Evolutionary conservation across 2,888 invertebrate genomes (phyloP).

Genomic region (Ophioninae sp.): DNA sequence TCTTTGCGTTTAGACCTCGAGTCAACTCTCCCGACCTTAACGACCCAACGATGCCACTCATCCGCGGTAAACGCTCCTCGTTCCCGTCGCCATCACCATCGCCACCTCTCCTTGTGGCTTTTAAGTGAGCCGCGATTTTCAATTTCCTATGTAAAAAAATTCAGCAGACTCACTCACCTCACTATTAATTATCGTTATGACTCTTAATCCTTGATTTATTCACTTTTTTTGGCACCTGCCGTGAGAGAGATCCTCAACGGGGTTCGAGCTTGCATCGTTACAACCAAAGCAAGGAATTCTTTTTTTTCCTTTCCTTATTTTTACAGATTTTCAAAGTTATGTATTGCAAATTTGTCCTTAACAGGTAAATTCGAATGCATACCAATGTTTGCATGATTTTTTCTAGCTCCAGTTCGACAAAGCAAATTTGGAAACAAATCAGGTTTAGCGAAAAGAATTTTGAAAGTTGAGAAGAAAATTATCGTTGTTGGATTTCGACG

Average conservation of each 20-base stretch:
- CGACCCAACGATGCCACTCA: constrained; percentile 58
- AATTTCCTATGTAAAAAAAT: constrained; percentile 40
- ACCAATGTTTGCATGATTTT: too few relatives aligned
- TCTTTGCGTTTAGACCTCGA: constrained; percentile 55
- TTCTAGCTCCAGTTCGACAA: too few relatives aligned
- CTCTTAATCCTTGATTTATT: constrained; percentile 49
- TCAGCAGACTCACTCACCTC: constrained; percentile 17
- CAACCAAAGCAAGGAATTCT: too few relatives aligned
- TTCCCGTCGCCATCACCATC: constrained; percentile 9
- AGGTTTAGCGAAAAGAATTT: too few relatives aligned
- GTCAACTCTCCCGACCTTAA: constrained; percentile 58
- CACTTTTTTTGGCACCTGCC: background rate
- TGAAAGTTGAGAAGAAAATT: too few relatives aligned
- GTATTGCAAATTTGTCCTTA: too few relatives aligned
- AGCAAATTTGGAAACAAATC: too few relatives aligned
- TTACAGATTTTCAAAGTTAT: too few relatives aligned
- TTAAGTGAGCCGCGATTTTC: constrained; percentile 28
- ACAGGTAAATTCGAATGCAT: too few relatives aligned
- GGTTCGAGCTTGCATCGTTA: background rate
- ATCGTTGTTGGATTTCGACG: too few relatives aligned
- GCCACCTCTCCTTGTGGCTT: constrained; percentile 23
- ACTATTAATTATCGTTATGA: constrained; percentile 40
- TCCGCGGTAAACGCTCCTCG: constrained; percentile 41
- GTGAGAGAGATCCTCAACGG: background rate
- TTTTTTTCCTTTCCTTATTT: too few relatives aligned